A percentile compares a stretch with the other conserved stretches of the same genome.
phyloP scores from a whole-genome alignment of 2,797 vertebrate genomes.

The Arctocebus calabarensis region DNA sequence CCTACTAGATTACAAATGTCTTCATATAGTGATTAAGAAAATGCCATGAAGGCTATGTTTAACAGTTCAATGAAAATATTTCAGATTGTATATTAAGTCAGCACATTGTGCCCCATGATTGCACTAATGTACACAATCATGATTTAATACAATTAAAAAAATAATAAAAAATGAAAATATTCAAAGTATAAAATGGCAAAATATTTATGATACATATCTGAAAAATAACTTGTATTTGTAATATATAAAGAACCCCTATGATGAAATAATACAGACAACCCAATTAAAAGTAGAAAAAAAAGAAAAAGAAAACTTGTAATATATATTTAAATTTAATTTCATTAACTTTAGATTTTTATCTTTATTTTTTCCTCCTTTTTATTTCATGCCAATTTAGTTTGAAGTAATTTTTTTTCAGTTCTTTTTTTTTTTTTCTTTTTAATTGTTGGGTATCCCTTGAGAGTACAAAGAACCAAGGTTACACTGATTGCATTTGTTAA shows the following conservation, averaged over 20 bases:
- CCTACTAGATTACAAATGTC: no score
- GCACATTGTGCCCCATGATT: no score
- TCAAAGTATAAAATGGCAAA: background rate
- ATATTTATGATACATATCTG: background rate
- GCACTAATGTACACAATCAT: background rate
- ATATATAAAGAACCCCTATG: background rate
- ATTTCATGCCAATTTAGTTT: background rate
- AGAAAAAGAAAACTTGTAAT: background rate
- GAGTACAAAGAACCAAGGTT: no score
- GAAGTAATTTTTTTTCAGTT: background rate
- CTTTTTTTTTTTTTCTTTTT: no score
- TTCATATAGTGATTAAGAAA: no score
- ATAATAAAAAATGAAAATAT: background rate
- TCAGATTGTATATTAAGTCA: no score
- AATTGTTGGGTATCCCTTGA: no score
- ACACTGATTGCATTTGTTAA: no score
- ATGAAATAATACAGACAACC: background rate
- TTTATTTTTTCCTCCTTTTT: background rate
- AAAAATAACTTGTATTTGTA: background rate
- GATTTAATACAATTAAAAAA: no score
- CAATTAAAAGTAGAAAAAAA: background rate
- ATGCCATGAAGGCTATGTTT: no score
- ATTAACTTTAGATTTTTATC: background rate
- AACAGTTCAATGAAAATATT: no score
- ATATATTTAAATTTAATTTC: background rate